Evolutionary conservation across 1,140 invertebrate species (phyloP), one percentile per base, ranked within the genome.

Genomic region (Pseudachorutes palmiensis): DNA sequence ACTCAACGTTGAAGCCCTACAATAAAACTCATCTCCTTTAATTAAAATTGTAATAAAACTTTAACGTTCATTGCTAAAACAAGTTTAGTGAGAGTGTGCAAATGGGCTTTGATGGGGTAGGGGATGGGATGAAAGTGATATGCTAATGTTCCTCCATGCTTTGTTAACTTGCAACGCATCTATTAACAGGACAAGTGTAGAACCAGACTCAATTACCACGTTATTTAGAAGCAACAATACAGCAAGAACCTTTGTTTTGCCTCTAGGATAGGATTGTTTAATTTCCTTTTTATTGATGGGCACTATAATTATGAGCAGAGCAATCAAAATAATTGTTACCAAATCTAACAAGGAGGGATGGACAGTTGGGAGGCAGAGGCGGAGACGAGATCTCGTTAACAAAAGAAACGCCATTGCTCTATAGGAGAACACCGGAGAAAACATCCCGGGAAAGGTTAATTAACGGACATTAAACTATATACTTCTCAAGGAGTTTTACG

Each of bases 231-330:
- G n/a, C n/a, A n/a, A n/a, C n/a, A n/a, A n/a, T n/a, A n/a, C n/a
- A n/a, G n/a, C n/a, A n/a, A n/a, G n/a, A n/a, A n/a, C n/a, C n/a
- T n/a, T n/a, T n/a, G n/a, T n/a, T n/a, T n/a, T n/a, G n/a, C n/a
- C n/a, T n/a, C n/a, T n/a, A n/a, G n/a, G n/a, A n/a, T n/a, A n/a
- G 36, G 36, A 41, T 55, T 26, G 9, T 55, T 26, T 55, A 55
- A 55, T 55, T 55, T 55, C 12, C 51, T 55, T 55, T 55, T 55
- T 55, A 55, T 55, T 55, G 51, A 55, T 55, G 51, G 51, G 24
- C 12, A 5, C 51, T 55, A 24, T 55, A 55, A 55, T 55, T 55
- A 55, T 55, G 51, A 26, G 51, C 9, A 24, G 24, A 55, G 51
- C 24, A 55, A 55, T 55, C 51, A 55, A 55, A 55, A 55, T 55